Base-by-base conservation (phyloP, 2,113 vertebrate genomes). In the Spea bombifrons region DNA sequence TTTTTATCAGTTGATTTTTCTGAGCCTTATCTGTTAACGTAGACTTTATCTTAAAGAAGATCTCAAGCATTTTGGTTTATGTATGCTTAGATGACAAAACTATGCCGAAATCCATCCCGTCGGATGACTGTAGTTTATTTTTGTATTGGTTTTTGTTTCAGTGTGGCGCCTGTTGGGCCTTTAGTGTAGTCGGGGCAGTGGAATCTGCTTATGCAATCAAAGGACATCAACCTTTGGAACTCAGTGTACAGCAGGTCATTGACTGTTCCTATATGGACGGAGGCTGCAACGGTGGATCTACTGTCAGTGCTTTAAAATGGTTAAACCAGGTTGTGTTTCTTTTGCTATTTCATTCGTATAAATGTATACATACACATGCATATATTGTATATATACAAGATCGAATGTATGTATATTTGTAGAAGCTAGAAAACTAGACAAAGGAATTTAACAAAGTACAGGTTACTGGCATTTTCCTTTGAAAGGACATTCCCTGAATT, bases 151-250 rank as follows among this genome's bases (percentile, higher is more conserved):
- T 75, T 81, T 64, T 77, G 43, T 12, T 67, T 30, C 86, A 97
- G 96, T 98, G 96, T 83, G 96, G 96, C 66, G 95, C 91, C 15
- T 98, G 96, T 82, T 98, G 96, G 96, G 96, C 96, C 13, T 98
- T 99, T 84, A 96, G 96, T 0, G 84, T 95, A 66, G 96, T 98
- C 0, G 92, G 92, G 8, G 88, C 92, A 0, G 78, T 94, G 69
- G 94, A 98, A 81, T 93, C 95, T 0, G 93, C 84, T 8, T 84
- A 83, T 65, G 95, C 94, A 5, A 94, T 93, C 30, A 85, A 86
- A 73, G 86, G 90, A 70, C 83, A 88, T 0, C 84, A 65, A 7
- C 81, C 97, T 82, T 85, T 91, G 83, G 83, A 88, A 43, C 92
- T 98, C 15, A 99, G 96, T 0, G 93, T 95, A 0, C 97, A 99